Conservation (phyloP, 2,797 vertebrate genomes). For the Hydrocynus forskahlii region DNA sequence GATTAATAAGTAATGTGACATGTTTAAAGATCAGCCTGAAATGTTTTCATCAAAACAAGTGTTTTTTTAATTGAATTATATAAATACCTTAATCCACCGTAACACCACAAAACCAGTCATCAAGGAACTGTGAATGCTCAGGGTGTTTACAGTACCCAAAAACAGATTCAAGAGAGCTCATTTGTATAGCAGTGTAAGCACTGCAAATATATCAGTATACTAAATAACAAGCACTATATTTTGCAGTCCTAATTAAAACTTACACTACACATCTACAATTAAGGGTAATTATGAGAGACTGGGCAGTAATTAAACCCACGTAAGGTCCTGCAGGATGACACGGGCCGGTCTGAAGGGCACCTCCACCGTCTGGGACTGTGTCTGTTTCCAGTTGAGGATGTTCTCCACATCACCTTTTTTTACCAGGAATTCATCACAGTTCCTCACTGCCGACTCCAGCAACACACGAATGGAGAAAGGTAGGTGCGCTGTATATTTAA, state of each 20-base stretch:
- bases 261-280: neutral
- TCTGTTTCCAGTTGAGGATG: conserved; percentile 91
- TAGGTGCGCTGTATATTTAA: conserved; percentile 75
- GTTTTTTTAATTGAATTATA: too few relatives aligned
- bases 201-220: neutral
- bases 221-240: neutral
- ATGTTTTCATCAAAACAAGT: too few relatives aligned
- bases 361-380: conserved; percentile 88
- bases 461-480: conserved; percentile 94
- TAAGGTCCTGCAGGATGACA: conserved; percentile 97
- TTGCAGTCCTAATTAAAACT: neutral
- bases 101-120: too few relatives aligned
- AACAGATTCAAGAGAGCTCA: too few relatives aligned
- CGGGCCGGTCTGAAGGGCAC: conserved; percentile 94
- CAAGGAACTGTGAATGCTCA: too few relatives aligned
- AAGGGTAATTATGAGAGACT: neutral
- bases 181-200: too few relatives aligned
- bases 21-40: too few relatives aligned
- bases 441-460: conserved; percentile 91
- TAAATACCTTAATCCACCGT: too few relatives aligned
- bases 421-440: conserved; percentile 94
- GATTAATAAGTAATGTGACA: too few relatives aligned
- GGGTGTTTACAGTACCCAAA: too few relatives aligned
- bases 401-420: conserved; percentile 90
- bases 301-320: conserved; percentile 77